These are phyloP conservation scores for Rosalia funebris DNA, from an alignment of 2,888 invertebrate species.

Conservation along the genomic window DNA sequence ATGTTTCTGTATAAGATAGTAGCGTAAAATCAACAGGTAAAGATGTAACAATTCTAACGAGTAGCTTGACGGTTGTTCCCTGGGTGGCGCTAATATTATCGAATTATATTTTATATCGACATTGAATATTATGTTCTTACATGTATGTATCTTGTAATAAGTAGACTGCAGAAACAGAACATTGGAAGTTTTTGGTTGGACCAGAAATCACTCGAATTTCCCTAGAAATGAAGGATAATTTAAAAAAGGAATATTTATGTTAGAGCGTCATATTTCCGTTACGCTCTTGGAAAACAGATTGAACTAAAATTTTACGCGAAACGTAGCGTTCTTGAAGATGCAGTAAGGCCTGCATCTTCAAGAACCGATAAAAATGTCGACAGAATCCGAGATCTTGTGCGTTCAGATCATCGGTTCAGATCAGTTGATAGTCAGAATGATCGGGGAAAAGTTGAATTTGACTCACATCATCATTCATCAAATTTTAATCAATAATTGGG, in stretches of 20 bases:
- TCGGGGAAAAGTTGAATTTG: background rate
- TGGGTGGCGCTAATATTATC: slow-evolving; percentile 60
- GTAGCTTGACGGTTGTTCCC: slow-evolving; percentile 57
- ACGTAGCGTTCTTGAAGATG: too few relatives aligned
- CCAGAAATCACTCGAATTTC: too few relatives aligned
- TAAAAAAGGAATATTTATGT: slow-evolving; percentile 1
- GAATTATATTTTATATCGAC: too few relatives aligned
- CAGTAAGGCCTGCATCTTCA: too few relatives aligned
- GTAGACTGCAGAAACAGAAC: too few relatives aligned
- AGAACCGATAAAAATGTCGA: too few relatives aligned
- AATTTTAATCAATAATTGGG: background rate
- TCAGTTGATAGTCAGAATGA: background rate
- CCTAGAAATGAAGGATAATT: background rate
- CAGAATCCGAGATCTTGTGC: background rate
- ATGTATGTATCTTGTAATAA: slow-evolving; percentile 8
- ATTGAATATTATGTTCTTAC: too few relatives aligned
- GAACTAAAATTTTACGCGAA: slow-evolving; percentile 52
- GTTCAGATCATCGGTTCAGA: background rate
- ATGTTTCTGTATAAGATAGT: slow-evolving; percentile 42
- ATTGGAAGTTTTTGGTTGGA: too few relatives aligned
- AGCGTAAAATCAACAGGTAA: slow-evolving; percentile 56
- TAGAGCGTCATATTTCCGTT: slow-evolving; percentile 50
- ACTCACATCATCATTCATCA: background rate
- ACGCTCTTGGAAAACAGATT: slow-evolving; percentile 52
- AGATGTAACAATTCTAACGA: slow-evolving; percentile 49